Base-by-base conservation (phyloP, 2,888 invertebrate species). In the Drosophila prostipennis region DNA sequence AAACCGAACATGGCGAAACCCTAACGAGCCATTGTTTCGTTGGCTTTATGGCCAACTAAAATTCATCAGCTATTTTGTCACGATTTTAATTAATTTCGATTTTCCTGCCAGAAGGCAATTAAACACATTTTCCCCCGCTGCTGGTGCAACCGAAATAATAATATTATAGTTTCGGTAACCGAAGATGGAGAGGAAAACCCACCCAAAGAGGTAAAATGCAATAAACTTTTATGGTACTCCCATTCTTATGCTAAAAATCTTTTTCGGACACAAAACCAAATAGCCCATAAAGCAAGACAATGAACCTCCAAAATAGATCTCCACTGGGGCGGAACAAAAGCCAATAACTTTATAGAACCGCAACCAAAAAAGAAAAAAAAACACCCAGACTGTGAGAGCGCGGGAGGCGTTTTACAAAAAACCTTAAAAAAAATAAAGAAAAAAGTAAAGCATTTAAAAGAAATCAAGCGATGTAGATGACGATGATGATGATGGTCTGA, bases 181-280 rank as follows among this genome's bases (percentile, higher is more conserved):
- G 57, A 34, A 82, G 75, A 59, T 73, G 72, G 72, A 71, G 75
- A 72, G 65, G 42, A 58, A 65, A 73, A 72, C 59, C 59, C 70
- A 70, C 70, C 70, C 70, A 70, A 70, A 60, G 69, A 29, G 69
- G 36, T 37, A 29, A 29, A 72, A 77, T 72, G 71, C 71, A 70
- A 85, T 79, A 72, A 79, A 85, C 45, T 81, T 85, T 77, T 61
- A 87, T 79, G 72, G 45, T 39, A 54, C 51, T 67, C 52, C 16
- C 71, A 85, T 83, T 83, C 86, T 83, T 79, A 83, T 87, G 82
- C 71, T 83, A 85, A 83, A 84, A 84, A 46, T 49, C 57, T 40
- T 63, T 72, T 68, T 39, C 29, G 51, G 45, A 56, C 67, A 72
- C 40, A 56, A 56, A n/a, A 52, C 60, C 67, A 56, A 79, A 80